phyloP scores from a whole-genome alignment of 1,140 invertebrate genomes.

The Scylla paramamosain region DNA sequence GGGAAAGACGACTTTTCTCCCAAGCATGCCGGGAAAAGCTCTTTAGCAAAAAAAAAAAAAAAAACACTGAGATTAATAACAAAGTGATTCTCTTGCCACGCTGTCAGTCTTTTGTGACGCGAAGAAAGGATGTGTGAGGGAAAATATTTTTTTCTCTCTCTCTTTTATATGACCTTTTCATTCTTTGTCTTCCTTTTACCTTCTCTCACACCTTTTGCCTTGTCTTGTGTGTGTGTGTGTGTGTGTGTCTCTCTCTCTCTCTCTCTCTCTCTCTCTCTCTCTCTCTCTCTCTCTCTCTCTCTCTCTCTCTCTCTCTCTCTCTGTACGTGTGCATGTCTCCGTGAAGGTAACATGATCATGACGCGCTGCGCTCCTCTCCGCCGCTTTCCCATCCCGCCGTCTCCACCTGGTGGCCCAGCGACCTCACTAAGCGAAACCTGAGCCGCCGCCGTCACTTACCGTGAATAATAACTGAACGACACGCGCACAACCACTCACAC shows the following conservation, averaged over 20 bases:
- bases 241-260: not conserved
- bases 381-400: not conserved
- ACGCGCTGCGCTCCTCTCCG: not conserved
- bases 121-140: not conserved
- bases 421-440: not conserved
- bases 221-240: not conserved
- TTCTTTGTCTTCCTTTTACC: not conserved
- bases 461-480: conserved; percentile 2
- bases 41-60: too few species aligned
- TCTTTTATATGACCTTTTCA: conserved; percentile 12
- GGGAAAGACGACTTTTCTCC: not conserved
- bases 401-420: not conserved
- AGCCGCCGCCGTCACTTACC: not conserved
- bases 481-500: not conserved
- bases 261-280: not conserved
- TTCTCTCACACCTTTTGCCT: not conserved
- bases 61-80: not conserved
- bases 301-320: not conserved
- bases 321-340: too few species aligned
- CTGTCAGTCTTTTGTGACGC: not conserved
- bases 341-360: not conserved
- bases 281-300: not conserved
- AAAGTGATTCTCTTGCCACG: not conserved
- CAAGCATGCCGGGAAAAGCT: not conserved
- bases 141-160: not conserved